phyloP scores from a whole-genome alignment of 2,113 vertebrate species.

The Crotophaga sulcirostris region DNA sequence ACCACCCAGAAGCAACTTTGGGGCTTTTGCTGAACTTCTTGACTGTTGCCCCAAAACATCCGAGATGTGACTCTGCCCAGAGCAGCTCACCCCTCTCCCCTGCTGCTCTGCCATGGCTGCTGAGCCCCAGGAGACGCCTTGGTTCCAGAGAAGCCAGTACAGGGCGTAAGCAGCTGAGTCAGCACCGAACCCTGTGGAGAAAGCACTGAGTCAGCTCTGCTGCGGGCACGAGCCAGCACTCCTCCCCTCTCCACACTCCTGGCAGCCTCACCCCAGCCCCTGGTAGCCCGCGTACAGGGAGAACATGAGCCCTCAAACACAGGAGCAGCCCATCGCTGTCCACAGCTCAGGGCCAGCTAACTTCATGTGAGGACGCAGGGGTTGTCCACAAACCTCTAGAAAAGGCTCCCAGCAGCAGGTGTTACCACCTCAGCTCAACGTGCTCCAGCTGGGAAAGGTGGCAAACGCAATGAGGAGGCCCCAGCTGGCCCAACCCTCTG shows the following conservation, averaged over 20 bases:
- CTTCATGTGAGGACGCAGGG: background rate
- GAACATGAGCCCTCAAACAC: background rate
- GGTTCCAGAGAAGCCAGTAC: background rate
- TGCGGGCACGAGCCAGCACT: background rate
- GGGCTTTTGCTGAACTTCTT: background rate
- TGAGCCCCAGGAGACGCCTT: background rate
- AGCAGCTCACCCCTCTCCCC: background rate
- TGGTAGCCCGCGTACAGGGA: background rate
- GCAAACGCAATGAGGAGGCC: too few species aligned
- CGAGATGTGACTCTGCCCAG: background rate
- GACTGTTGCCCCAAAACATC: background rate
- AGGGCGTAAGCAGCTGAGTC: conserved; percentile 36
- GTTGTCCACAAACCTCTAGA: background rate
- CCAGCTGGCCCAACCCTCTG: background rate
- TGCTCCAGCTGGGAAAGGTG: background rate
- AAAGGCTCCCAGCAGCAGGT: background rate
- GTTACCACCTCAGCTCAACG: background rate
- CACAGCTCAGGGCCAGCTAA: background rate
- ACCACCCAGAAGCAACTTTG: background rate
- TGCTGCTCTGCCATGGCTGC: background rate
- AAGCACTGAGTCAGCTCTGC: conserved; percentile 51
- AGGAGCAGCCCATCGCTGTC: background rate
- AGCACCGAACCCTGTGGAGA: conserved; percentile 19
- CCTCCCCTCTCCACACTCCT: background rate
- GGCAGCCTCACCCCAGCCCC: background rate